These are phyloP conservation scores for Cryptomyrus ogoouensis DNA, from an alignment of 2,113 vertebrate genomes.

Conservation along the genomic window DNA sequence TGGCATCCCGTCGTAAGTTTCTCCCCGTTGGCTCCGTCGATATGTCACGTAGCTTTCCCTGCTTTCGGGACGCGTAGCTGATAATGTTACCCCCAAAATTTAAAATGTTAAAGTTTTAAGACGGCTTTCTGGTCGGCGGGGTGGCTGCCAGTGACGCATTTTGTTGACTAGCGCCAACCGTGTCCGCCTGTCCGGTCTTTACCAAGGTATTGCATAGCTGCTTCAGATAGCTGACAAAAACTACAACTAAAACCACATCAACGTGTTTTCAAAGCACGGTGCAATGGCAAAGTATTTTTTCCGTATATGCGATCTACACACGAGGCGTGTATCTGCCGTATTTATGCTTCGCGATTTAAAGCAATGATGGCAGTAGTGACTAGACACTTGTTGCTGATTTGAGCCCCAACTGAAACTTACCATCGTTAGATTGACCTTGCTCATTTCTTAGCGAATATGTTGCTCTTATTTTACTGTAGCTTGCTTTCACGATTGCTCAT, in stretches of 20 bases:
- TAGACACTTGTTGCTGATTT: background rate
- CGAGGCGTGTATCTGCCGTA: background rate
- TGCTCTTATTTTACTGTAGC: background rate
- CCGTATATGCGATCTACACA: background rate
- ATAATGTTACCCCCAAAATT: background rate
- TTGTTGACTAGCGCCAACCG: background rate
- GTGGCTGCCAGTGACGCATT: background rate
- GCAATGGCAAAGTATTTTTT: background rate
- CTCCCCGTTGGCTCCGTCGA: background rate
- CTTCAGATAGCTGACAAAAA: background rate
- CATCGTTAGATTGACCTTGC: background rate
- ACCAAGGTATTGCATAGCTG: background rate
- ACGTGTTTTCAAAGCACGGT: background rate
- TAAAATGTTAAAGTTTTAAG: background rate
- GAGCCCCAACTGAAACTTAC: background rate
- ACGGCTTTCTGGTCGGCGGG: background rate
- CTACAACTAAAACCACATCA: background rate
- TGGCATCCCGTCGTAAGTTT: slow-evolving; percentile 10
- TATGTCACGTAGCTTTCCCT: background rate
- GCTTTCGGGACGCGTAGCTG: background rate
- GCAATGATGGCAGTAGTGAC: background rate
- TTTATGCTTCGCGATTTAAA: background rate
- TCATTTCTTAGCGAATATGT: background rate
- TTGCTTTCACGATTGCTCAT: background rate
- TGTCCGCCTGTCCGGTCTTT: background rate